Percentiles rank a stretch among this genome's conserved stretches.
phyloP scores from a whole-genome alignment of 2,888 invertebrate genomes.

The Thysanoteuthis rhombus region DNA sequence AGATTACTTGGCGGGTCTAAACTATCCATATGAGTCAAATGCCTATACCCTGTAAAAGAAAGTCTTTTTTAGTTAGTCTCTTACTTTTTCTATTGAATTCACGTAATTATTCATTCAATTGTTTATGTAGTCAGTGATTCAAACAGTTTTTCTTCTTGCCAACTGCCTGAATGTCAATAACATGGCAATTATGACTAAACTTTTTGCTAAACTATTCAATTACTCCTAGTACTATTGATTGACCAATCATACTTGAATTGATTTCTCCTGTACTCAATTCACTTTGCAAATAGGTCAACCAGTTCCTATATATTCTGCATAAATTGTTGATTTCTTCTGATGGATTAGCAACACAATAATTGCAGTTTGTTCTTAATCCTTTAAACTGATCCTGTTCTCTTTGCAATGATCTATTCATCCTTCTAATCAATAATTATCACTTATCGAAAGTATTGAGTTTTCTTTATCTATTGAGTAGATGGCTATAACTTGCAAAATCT shows the following conservation, averaged over 20 bases:
- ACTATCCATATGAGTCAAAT: too few relatives aligned
- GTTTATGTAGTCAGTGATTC: not conserved
- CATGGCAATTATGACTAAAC: not conserved
- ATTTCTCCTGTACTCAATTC: not conserved
- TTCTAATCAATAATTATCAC: not conserved
- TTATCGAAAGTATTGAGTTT: not conserved
- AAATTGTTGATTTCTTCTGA: not conserved
- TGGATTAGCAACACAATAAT: not conserved
- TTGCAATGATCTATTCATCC: not conserved
- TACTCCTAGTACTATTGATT: not conserved
- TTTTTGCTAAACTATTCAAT: not conserved
- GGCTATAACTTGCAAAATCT: not conserved
- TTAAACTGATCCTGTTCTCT: not conserved
- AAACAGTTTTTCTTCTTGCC: not conserved
- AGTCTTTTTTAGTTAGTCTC: too few relatives aligned
- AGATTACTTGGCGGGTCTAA: too few relatives aligned
- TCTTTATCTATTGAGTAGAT: not conserved
- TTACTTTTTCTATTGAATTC: too few relatives aligned
- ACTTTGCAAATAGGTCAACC: not conserved
- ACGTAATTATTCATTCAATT: not conserved
- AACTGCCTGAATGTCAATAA: not conserved
- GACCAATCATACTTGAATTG: too few relatives aligned
- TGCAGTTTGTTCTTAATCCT: not conserved
- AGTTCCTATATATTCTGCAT: not conserved
- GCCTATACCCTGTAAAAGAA: too few relatives aligned